A percentile compares a stretch with the other conserved stretches of the same genome.
Conservation (phyloP, 2,797 vertebrate species). For the Halcyon leucocephala region DNA sequence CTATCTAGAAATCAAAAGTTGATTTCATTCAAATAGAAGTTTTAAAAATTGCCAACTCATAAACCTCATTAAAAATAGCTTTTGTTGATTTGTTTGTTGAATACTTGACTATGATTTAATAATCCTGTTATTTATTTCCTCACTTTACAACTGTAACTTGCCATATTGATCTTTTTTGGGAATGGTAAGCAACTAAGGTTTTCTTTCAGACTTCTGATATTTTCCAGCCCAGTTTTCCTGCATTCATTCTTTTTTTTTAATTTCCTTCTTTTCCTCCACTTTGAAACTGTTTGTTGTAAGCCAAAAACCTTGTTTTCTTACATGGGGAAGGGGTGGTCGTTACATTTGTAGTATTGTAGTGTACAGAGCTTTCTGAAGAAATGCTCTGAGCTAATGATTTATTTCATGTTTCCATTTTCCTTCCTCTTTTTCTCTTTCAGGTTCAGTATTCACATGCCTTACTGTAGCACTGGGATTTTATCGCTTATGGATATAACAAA, state of each 20-base stretch:
- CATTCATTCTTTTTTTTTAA: not conserved
- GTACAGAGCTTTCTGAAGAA: not conserved
- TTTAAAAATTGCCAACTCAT: not conserved
- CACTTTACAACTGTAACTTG: not conserved
- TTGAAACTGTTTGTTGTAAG: not conserved
- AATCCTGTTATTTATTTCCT: not conserved
- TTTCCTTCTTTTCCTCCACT: not conserved
- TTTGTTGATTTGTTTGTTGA: not conserved
- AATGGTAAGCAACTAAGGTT: not conserved
- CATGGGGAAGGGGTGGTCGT: not conserved
- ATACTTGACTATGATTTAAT: not conserved
- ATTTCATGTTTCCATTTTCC: not conserved
- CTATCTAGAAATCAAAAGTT: not conserved
- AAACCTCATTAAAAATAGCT: not conserved
- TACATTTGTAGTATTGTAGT: not conserved
- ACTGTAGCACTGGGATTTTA: conserved; percentile 96
- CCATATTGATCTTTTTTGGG: not conserved
- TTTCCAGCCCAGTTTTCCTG: not conserved
- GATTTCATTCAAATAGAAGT: not conserved
- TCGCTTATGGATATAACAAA: conserved; percentile 89
- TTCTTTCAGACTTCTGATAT: not conserved
- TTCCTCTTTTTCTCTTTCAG: conserved; percentile 74
- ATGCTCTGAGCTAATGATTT: not conserved
- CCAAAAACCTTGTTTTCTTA: not conserved
- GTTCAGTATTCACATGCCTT: conserved; percentile 96